These are phyloP conservation scores for Zaprionus camerounensis DNA, from an alignment of 1,140 invertebrate genomes.

Conservation along the genomic window DNA sequence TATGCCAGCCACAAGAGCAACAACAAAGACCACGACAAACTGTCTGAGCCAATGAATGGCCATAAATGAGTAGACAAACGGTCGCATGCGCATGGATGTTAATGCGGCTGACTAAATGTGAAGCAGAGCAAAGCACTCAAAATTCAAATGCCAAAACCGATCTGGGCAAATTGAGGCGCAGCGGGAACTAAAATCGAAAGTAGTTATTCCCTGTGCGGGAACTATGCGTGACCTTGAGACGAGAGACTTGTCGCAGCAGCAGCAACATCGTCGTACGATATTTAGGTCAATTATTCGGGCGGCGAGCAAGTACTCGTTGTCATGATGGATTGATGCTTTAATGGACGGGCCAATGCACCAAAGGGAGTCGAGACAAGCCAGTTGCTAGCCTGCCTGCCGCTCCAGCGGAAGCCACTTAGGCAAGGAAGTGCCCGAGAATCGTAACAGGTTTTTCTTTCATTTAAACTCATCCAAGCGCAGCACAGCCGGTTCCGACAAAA, in stretches of 20 bases:
- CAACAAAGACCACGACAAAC: background rate
- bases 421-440: conserved; percentile 70
- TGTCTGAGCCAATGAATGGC: conserved; percentile 16
- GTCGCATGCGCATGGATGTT: conserved; percentile 30
- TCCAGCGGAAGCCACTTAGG: conserved; percentile 70
- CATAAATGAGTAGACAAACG: conserved; percentile 33
- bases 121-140: conserved; percentile 52
- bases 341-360: conserved; percentile 39
- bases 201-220: conserved; percentile 18
- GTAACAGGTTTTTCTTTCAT: conserved; percentile 77
- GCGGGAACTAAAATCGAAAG: conserved; percentile 25
- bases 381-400: background rate
- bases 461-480: conserved; percentile 66
- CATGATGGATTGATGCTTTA: conserved; percentile 54
- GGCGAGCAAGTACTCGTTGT: conserved; percentile 57
- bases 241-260: conserved; percentile 55
- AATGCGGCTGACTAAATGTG: conserved; percentile 59
- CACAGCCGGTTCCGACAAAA: conserved; percentile 47
- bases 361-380: background rate
- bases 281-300: conserved; percentile 70
- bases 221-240: conserved; percentile 50
- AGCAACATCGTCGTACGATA: conserved; percentile 24
- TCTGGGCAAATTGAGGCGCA: background rate
- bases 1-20: background rate
- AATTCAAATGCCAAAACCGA: conserved; percentile 55